phyloP scores from a whole-genome alignment of 2,888 invertebrate genomes.

The Pyrrhosoma nymphula region DNA sequence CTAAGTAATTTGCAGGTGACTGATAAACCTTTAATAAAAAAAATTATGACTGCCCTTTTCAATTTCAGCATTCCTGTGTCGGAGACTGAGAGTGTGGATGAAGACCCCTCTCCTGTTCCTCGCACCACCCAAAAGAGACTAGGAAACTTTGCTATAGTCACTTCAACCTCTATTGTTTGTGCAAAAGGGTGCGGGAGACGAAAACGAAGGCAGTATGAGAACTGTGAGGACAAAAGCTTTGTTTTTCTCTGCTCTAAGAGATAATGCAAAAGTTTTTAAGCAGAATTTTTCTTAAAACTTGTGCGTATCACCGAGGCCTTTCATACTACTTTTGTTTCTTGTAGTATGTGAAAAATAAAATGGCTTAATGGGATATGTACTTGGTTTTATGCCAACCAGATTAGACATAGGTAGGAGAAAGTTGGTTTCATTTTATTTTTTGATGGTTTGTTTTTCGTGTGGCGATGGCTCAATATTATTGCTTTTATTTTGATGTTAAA shows the following conservation, averaged over 20 bases:
- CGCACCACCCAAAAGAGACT: not conserved
- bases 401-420: not conserved
- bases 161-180: not conserved
- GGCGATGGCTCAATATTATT: too few relatives aligned
- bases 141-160: not conserved
- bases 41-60: not conserved
- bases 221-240: constrained; percentile 38
- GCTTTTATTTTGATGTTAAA: too few relatives aligned
- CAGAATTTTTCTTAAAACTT: not conserved
- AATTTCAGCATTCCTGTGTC: constrained; percentile 32
- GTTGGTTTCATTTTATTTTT: not conserved
- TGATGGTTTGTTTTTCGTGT: not conserved
- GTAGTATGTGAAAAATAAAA: not conserved
- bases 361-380: not conserved
- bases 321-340: not conserved
- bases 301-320: not conserved
- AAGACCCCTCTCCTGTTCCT: not conserved
- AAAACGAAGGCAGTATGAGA: constrained; percentile 54
- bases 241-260: not conserved
- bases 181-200: constrained; percentile 29
- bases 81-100: constrained; percentile 50
- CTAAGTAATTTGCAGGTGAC: not conserved
- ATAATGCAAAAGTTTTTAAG: not conserved
- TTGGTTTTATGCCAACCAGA: not conserved
- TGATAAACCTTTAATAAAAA: not conserved